A percentile compares a stretch with the other conserved stretches of the same genome.
Evolutionary conservation across 35 echinoderm and acorn worm species (phyloP).

Genomic region (Lytechinus variegatus): DNA sequence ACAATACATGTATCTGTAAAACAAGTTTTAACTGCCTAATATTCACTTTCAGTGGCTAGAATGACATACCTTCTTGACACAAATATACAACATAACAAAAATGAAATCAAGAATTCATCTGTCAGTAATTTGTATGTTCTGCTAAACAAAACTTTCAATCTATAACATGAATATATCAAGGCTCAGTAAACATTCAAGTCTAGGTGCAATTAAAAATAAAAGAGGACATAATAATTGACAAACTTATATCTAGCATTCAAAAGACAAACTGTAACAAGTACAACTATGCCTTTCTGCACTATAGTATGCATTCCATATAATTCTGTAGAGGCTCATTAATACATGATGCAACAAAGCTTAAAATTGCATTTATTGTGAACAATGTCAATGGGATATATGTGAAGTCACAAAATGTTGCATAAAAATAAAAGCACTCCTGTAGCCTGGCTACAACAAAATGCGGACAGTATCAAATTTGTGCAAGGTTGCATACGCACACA

Average conservation of each 20-base stretch:
- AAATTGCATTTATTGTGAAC: too few relatives aligned
- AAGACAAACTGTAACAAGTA: background rate
- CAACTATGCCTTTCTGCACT: background rate
- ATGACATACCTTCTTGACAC: background rate
- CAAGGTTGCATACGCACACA: too few relatives aligned
- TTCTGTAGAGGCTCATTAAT: too few relatives aligned
- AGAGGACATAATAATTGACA: background rate
- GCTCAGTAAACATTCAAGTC: background rate
- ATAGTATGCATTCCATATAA: background rate
- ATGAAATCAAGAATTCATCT: background rate
- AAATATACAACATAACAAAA: background rate
- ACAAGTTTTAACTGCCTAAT: too few relatives aligned
- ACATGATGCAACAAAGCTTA: too few relatives aligned
- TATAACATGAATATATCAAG: background rate
- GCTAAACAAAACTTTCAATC: background rate
- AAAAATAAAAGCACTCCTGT: too few relatives aligned
- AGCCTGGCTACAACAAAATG: too few relatives aligned
- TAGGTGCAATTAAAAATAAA: too few relatives aligned
- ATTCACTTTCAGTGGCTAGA: background rate
- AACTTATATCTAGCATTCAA: background rate
- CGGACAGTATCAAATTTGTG: too few relatives aligned
- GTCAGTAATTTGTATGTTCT: background rate
- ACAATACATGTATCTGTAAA: too few relatives aligned
- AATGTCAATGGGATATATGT: too few relatives aligned
- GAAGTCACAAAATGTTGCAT: too few relatives aligned